Percentiles rank a stretch among this genome's conserved stretches.
Evolutionary conservation across 2,113 vertebrate genomes (phyloP).

Genomic region (Tichodroma muraria): DNA sequence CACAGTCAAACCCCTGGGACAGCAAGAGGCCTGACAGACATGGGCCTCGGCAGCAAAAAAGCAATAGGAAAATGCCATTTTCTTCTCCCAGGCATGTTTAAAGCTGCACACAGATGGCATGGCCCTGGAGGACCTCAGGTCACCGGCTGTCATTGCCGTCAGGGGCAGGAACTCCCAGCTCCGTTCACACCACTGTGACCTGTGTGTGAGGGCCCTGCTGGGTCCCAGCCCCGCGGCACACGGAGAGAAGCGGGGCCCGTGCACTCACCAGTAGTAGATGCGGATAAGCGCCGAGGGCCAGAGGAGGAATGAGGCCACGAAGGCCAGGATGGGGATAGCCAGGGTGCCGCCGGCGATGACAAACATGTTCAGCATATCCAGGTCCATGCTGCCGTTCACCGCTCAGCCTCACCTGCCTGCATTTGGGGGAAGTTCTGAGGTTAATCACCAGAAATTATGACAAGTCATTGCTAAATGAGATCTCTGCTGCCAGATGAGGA

Average conservation of each 20-base stretch:
- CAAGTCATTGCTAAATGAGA: background rate
- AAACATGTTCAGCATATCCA: conserved; percentile 86
- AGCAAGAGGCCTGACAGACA: background rate
- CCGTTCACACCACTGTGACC: rapidly evolving
- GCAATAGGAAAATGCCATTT: background rate
- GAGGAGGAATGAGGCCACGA: conserved; percentile 80
- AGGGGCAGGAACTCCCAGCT: background rate
- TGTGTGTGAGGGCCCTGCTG: background rate
- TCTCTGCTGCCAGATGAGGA: background rate
- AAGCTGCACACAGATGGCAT: background rate
- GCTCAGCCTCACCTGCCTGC: background rate
- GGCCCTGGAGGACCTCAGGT: background rate
- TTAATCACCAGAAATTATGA: background rate
- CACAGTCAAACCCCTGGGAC: background rate
- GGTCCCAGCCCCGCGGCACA: background rate
- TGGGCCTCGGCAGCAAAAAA: background rate
- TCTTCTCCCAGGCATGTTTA: background rate
- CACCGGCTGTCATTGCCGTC: rapidly evolving
- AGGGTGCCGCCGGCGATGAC: conserved; percentile 80
- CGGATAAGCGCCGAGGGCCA: conserved; percentile 84
- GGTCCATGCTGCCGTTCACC: conserved; percentile 73
- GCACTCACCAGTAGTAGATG: conserved; percentile 89
- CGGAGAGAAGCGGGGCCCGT: rapidly evolving
- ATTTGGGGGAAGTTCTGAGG: background rate
- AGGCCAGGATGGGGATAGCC: conserved; percentile 82